Evolutionary conservation across 2,113 vertebrate genomes (phyloP), one percentile per base, ranked within the genome.

Genomic region (Sebastes fasciatus): DNA sequence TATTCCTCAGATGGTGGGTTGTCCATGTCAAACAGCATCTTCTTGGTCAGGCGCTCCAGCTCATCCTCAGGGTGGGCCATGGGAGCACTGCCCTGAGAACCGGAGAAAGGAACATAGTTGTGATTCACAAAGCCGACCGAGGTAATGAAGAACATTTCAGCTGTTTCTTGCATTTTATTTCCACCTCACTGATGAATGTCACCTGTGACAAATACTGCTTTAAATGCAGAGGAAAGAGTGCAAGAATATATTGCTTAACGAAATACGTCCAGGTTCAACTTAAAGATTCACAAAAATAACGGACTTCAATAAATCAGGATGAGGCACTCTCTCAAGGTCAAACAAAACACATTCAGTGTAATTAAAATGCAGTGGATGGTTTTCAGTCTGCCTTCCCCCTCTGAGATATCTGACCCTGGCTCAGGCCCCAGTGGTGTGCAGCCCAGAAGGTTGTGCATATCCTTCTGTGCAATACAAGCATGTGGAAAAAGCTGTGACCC

Each of bases 1-100:
- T 98, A 99, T 0, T 99, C 96, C 84, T 99, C 97, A 1, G 98
- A 94, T 0, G 98, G 98, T 13, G 98, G 98, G 89, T 99, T 95
- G 89, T 99, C 97, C 98, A 99, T 99, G 89, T 99, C 98, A 76
- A 96, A 98, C 76, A 99, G 93, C 98, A 99, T 99, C 96, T 99
- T 99, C 95, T 99, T 99, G 88, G 98, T 99, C 86, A 99, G 95
- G 60, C 98, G 97, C 74, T 99, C 98, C 14, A 99, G 93, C 85
- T 99, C 98, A 66, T 99, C 98, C 82, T 99, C 98, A 17, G 97
- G 98, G 49, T 97, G 96, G 89, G 96, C 95, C 8, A 89, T 49
- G 5, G 95, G 90, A 40, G 91, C 94, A 43, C 65, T 54, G n/a
- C 80, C 89, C 94, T 96, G 90, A 92, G 88, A 82, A 87, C 10